Conservation (phyloP, 2,888 invertebrate genomes). For the Diachrysia chrysitis region DNA sequence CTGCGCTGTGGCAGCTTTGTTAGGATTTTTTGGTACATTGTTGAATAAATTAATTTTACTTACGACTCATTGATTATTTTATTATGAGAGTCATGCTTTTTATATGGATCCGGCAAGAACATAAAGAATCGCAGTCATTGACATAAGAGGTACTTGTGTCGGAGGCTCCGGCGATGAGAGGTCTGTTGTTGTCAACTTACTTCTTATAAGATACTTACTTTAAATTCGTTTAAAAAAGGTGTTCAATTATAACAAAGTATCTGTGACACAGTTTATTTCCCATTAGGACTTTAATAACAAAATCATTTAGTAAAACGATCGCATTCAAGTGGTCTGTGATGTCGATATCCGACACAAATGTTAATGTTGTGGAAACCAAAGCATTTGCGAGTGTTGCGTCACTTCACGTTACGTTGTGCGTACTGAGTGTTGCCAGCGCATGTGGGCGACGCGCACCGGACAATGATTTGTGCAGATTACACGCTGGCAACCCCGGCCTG, state of each 20-base stretch:
- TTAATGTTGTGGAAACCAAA: slow-evolving; percentile 11
- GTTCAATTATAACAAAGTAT: too few relatives aligned
- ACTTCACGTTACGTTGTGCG: slow-evolving; percentile 9
- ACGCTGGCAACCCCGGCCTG: slow-evolving; percentile 47
- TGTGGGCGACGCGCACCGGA: slow-evolving; percentile 50
- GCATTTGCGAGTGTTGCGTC: slow-evolving; percentile 19
- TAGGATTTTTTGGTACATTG: slow-evolving; percentile 56
- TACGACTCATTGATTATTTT: slow-evolving; percentile 55
- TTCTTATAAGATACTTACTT: neutral
- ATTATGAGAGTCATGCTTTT: slow-evolving; percentile 56
- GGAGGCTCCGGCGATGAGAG: neutral
- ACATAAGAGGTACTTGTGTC: slow-evolving; percentile 10
- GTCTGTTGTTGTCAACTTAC: neutral
- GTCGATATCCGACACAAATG: too few relatives aligned
- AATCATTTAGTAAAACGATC: too few relatives aligned
- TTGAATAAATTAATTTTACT: slow-evolving; percentile 60
- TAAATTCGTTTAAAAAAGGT: too few relatives aligned
- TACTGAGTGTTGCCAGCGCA: slow-evolving; percentile 27
- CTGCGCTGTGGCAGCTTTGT: slow-evolving; percentile 31
- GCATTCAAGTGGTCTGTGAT: too few relatives aligned
- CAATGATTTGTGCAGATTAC: slow-evolving; percentile 81
- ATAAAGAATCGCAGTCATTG: slow-evolving; percentile 40
- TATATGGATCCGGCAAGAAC: slow-evolving; percentile 19
- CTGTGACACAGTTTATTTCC: too few relatives aligned
- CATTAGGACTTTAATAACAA: too few relatives aligned